Base-by-base conservation (phyloP, 2,888 invertebrate species). In the Ctenicera cuprea region DNA sequence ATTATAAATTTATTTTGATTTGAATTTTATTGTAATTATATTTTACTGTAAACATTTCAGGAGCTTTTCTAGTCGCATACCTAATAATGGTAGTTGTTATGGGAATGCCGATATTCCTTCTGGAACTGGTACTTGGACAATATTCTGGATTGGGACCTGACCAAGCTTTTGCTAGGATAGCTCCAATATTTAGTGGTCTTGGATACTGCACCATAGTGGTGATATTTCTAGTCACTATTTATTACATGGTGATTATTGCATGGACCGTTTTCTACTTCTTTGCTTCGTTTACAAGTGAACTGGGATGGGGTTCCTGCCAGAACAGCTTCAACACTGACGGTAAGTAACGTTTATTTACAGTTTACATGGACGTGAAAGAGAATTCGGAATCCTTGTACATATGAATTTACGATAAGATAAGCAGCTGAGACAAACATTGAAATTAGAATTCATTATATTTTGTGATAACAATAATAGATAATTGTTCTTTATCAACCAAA, bases 41-140 rank as follows among this genome's bases (percentile, higher is more conserved):
- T 7, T 38, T 38, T 12, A 38, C 2, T 12, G 2, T 9, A 12
- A 38, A 38, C 3, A 79, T 90, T 89, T 11, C 88, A 94, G 94
- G 94, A 81, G 94, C 94, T 0, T 94, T 94, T 83, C 88, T 94
- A 8, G 89, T 94, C 62, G 93, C 94, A 0, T 94, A 94, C 85
- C 87, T 92, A 71, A 83, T 94, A 59, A 94, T 94, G 93, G 87
- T 94, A 80, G 81, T 94, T n/a, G 87, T 92, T 33, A 92, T 94
- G 83, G 95, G 95, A 0, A 89, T 95, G 73, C 95, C 95, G 0
- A 90, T 96, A 80, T 95, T 95, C 85, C 93, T 92, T 82, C 87
- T 95, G 85, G 95, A 96, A 84, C 87, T 95, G 38, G 92, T 92
- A 50, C 87, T 95, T 18, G 96, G 95, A 1, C 95, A 96, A 83